Conservation (phyloP, 2,113 vertebrate genomes). For the Caracal caracal region DNA sequence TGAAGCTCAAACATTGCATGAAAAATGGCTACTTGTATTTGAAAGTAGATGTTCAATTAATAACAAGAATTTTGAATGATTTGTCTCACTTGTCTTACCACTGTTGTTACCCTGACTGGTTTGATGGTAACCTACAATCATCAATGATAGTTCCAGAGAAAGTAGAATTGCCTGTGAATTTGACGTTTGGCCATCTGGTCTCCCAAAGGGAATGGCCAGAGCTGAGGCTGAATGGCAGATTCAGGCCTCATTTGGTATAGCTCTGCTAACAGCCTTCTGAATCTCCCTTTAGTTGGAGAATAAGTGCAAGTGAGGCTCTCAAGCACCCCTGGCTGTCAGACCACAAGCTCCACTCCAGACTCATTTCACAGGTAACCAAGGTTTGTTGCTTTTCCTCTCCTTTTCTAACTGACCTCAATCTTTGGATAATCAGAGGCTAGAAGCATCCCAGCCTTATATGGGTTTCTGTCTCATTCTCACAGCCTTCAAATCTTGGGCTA, state of each 20-base stretch:
- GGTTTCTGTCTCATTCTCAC: background rate
- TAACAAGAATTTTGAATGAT: background rate
- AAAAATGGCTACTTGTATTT: background rate
- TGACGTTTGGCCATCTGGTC: background rate
- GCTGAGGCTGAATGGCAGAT: background rate
- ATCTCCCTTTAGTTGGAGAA: conserved; percentile 92
- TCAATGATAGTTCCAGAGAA: background rate
- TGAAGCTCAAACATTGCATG: background rate
- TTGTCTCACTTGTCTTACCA: background rate
- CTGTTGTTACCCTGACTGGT: background rate
- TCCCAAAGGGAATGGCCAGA: background rate
- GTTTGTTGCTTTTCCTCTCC: conserved; percentile 36
- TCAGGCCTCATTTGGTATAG: background rate
- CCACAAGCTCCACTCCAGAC: conserved; percentile 89
- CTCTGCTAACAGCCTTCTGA: conserved; percentile 42
- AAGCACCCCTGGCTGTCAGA: conserved; percentile 96
- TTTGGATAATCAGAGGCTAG: background rate
- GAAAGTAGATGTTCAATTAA: background rate
- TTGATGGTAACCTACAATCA: background rate
- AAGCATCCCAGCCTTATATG: background rate
- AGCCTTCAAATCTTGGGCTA: background rate
- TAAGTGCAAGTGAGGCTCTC: conserved; percentile 95
- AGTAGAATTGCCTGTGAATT: background rate
- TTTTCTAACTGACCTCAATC: background rate
- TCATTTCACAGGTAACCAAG: conserved; percentile 88